Evolutionary conservation across 1,140 invertebrate genomes (phyloP).

Genomic region (Papilio aristodemus): DNA sequence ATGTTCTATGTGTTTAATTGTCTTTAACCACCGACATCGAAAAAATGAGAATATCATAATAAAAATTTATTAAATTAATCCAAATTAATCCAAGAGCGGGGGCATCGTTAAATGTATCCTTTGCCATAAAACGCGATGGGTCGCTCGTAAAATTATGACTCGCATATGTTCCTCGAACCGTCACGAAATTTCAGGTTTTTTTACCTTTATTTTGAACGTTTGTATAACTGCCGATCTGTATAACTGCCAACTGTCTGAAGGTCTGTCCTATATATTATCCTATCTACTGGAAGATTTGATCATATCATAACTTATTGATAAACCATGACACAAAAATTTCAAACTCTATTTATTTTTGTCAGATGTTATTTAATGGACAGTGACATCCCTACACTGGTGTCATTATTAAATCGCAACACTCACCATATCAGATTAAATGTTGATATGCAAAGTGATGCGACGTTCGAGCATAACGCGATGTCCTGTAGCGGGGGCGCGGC

Average conservation of each 20-base stretch:
- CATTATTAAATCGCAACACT: slow-evolving; percentile 8
- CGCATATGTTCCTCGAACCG: slow-evolving; percentile 35
- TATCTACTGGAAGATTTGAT: too few species aligned
- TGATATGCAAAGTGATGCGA: slow-evolving; percentile 25
- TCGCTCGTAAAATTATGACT: slow-evolving; percentile 47
- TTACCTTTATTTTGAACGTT: background rate
- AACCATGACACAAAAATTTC: background rate
- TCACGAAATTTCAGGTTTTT: slow-evolving; percentile 9
- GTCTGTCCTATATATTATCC: too few species aligned
- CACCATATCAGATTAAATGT: slow-evolving; percentile 25
- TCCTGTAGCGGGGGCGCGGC: slow-evolving; percentile 10
- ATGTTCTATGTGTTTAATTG: slow-evolving; percentile 18
- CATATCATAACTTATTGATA: too few species aligned
- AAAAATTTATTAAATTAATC: slow-evolving; percentile 58
- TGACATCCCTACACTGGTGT: slow-evolving; percentile 9
- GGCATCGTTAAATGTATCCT: slow-evolving; percentile 42
- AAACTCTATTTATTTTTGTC: background rate
- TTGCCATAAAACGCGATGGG: slow-evolving; percentile 52
- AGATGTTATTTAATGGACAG: too few species aligned
- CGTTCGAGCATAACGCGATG: slow-evolving; percentile 2
- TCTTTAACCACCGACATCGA: slow-evolving; percentile 7
- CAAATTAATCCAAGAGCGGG: slow-evolving; percentile 46
- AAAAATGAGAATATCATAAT: slow-evolving; percentile 28
- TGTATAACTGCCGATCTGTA: background rate
- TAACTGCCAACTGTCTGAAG: too few species aligned